Percentiles rank a stretch among this genome's conserved stretches.
These are phyloP conservation scores for Pantherophis alleghaniensis DNA, from an alignment of 2,797 vertebrate genomes.

Conservation along the genomic window DNA sequence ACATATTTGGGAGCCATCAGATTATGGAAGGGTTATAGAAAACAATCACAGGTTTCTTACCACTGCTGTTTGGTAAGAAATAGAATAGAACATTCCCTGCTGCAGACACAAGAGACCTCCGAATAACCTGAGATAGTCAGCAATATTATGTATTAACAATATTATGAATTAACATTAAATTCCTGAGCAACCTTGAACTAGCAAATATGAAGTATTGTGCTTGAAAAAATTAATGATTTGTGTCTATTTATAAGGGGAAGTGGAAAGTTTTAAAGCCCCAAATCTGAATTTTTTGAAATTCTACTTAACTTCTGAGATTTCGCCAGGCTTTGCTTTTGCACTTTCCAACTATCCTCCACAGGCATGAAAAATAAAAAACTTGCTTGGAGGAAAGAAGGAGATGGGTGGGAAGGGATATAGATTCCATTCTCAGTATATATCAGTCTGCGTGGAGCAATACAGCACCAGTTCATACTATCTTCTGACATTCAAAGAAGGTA, in stretches of 20 bases:
- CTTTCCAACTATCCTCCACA: not conserved
- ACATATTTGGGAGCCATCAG: not conserved
- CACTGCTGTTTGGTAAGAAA: not conserved
- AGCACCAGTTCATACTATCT: not conserved
- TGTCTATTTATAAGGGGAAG: not conserved
- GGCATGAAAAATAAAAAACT: no score
- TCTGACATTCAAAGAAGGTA: not conserved
- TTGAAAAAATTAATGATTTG: not conserved
- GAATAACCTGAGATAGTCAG: not conserved
- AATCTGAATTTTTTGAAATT: not conserved
- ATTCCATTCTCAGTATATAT: not conserved
- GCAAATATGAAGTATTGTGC: not conserved
- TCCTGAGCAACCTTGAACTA: not conserved
- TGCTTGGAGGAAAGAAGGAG: not conserved
- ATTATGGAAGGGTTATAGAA: not conserved
- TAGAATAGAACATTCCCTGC: not conserved
- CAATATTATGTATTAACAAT: not conserved
- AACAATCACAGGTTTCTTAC: not conserved
- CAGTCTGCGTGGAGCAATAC: not conserved
- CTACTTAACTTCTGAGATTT: not conserved
- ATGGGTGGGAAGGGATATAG: not conserved
- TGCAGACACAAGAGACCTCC: not conserved
- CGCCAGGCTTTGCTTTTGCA: not conserved
- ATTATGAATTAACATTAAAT: not conserved
- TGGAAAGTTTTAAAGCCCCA: not conserved